Base-by-base conservation (phyloP, 1,140 invertebrate species). In the Cherax quadricarinatus region DNA sequence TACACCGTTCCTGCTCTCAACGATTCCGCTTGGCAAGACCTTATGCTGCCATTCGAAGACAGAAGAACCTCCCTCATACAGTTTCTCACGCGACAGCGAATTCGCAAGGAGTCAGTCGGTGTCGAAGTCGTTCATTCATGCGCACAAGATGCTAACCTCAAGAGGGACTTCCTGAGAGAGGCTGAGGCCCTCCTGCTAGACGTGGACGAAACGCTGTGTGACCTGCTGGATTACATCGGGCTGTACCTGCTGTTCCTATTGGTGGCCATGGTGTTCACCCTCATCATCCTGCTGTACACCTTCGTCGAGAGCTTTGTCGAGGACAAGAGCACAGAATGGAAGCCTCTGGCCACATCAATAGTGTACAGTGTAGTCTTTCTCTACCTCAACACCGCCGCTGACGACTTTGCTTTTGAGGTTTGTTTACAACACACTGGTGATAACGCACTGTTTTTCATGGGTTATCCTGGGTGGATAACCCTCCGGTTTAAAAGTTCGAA, bases 161-260 rank as follows among this genome's bases (percentile, higher is more conserved):
- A 66, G 62, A 66, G 14, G 12, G 62, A 66, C 18, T 66, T 66
- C 62, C 62, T 66, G 12, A 51, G 49, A 7, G 79, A 81, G 21
- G 79, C 79, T 18, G 79, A 81, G 16, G n/a, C 41, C 1, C 79
- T 81, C 4, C 5, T 81, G 79, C n/a, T 81, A n/a, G 21, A 49
- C 16, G 79, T 81, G 7, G 79, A 81, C 79, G 48, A 81, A n/a
- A 81, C 79, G 9, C 48, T 51, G 9, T 21, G 41, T 49, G 79
- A 81, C 14, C n/a, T 81, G 18, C 18, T 81, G 48, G 79, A 81
- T 3, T 81, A 81, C 41, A 81, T 81, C 48, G 79, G 79, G 53
- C 48, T 53, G 41, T 81, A 81, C 41, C 21, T 81, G 53, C 3
- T 81, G 16, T 53, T 51, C 79, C n/a, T 81, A 48, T n/a, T 81